Evolutionary conservation across 2,888 invertebrate genomes (phyloP).

Genomic region (Piscicola geometra): DNA sequence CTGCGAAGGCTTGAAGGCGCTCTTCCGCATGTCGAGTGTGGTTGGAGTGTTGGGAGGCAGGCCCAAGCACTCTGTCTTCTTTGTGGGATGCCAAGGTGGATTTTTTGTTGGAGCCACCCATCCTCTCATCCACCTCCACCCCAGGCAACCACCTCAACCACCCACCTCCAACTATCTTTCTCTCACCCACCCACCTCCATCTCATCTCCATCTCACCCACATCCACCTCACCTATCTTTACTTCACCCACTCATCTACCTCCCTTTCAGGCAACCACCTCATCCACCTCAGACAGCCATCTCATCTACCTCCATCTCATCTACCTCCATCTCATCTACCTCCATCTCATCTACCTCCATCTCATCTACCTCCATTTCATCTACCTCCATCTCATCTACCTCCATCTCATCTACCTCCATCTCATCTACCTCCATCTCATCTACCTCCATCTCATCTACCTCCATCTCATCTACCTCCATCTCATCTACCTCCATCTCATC

Average conservation of each 20-base stretch:
- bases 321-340: too few relatives aligned
- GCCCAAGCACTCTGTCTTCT: slow-evolving; percentile 86
- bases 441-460: too few relatives aligned
- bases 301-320: too few relatives aligned
- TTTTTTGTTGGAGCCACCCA: too few relatives aligned
- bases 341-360: neutral
- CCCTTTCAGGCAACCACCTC: too few relatives aligned
- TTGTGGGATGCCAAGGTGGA: slow-evolving; percentile 81
- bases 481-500: slow-evolving; percentile 78
- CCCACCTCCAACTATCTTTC: too few relatives aligned
- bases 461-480: too few relatives aligned
- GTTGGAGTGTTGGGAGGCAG: slow-evolving; percentile 88
- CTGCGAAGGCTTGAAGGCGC: slow-evolving; percentile 72
- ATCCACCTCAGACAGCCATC: neutral
- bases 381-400: neutral
- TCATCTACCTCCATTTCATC: neutral
- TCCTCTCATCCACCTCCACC: neutral
- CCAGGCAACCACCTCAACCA: too few relatives aligned
- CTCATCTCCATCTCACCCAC: too few relatives aligned
- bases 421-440: neutral
- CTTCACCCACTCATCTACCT: too few relatives aligned
- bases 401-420: neutral
- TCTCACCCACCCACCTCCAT: too few relatives aligned
- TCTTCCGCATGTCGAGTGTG: slow-evolving; percentile 75
- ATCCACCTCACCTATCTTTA: too few relatives aligned